Evolutionary conservation across 2,113 vertebrate genomes (phyloP), one percentile per base, ranked within the genome.

Genomic region (Theristicus caerulescens): DNA sequence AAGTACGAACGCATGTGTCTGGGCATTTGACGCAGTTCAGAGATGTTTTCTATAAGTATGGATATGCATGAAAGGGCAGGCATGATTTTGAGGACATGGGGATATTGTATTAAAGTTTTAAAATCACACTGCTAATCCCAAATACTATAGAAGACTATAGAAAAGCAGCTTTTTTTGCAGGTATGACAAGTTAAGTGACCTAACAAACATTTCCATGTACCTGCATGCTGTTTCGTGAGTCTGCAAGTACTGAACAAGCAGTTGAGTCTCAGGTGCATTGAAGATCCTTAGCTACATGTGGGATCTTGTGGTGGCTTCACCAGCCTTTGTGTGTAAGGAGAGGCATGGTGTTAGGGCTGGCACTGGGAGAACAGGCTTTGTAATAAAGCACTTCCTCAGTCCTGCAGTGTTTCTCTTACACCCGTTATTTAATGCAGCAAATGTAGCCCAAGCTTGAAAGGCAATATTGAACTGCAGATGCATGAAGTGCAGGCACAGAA

Each of bases 311-410:
- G 38, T 36, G 55, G 29, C 72, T 73, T 62, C 54, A 40, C 17
- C 59, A 32, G 61, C 15, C 0, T 0, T 16, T 26, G 27, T 0
- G 0, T 19, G 7, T 36, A 34, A 44, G 67, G 47, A 36, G 58
- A 40, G 17, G 47, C 27, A 16, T 2, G 10, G 8, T 46, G 24
- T 16, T 49, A 29, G 38, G 40, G 40, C 52, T 38, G 40, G 44
- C 21, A 2, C 6, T 36, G 34, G 57, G 70, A 71, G 44, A 59
- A 54, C n/a, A 42, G n/a, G n/a, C 46, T 64, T 34, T 44, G 38
- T 24, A 14, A 6, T 58, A 32, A 65, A 82, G 31, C 57, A 11
- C 16, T 72, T 61, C 22, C n/a, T 78, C 31, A 36, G 34, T 18
- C 38, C 44, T 54, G 25, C 29, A 4, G 29, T 32, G 44, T 71